Conservation (phyloP, 2,888 invertebrate species). For the Julus scandinavius region DNA sequence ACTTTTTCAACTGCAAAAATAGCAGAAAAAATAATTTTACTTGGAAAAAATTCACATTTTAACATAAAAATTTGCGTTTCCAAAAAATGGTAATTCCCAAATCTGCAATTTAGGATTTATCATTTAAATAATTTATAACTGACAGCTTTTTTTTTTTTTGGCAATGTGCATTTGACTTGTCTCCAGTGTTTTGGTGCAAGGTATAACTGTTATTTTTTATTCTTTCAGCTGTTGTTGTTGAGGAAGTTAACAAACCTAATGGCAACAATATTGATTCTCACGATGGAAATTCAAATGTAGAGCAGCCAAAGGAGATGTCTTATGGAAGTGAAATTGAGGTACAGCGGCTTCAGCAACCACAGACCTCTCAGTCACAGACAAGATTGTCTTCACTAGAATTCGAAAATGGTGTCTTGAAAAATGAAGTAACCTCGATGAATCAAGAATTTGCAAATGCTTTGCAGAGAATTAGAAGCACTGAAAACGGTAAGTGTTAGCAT, state of each 20-base stretch:
- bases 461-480: conserved; percentile 64
- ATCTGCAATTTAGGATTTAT: too few species aligned
- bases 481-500: conserved; percentile 44
- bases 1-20: too few species aligned
- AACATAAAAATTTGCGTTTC: too few species aligned
- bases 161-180: too few species aligned
- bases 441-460: conserved; percentile 69
- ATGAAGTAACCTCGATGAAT: conserved; percentile 69
- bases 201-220: not conserved
- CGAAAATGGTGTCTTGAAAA: conserved; percentile 65
- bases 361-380: not conserved
- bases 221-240: not conserved
- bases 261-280: not conserved
- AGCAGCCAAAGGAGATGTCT: not conserved
- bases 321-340: not conserved
- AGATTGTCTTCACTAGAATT: conserved; percentile 56
- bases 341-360: not conserved
- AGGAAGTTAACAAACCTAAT: not conserved
- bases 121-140: too few species aligned
- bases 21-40: too few species aligned
- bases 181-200: too few species aligned
- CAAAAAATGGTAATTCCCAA: too few species aligned
- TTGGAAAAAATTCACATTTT: too few species aligned
- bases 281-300: not conserved
- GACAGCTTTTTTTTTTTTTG: too few species aligned